phyloP scores from a whole-genome alignment of 1,140 invertebrate species.

The Aleiodes sp. region DNA sequence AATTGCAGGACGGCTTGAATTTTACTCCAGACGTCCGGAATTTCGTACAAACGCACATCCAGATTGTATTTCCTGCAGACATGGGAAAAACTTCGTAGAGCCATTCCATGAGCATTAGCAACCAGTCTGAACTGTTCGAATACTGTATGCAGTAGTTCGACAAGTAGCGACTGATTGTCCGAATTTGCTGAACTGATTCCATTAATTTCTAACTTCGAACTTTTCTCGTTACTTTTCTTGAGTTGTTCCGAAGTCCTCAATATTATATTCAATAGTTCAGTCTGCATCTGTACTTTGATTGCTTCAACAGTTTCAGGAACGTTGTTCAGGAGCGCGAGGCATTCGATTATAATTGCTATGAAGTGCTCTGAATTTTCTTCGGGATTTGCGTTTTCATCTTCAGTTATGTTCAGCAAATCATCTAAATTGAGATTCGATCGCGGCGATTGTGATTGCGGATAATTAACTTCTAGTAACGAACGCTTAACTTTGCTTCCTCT shows the following conservation, averaged over 20 bases:
- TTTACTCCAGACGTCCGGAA: constrained; percentile 88
- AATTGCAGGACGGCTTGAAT: constrained; percentile 87
- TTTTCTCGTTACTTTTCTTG: constrained; percentile 58
- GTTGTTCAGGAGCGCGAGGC: constrained; percentile 84
- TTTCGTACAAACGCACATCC: constrained; percentile 74
- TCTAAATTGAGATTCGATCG: constrained; percentile 42
- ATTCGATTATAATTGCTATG: constrained; percentile 85
- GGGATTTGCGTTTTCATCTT: constrained; percentile 74
- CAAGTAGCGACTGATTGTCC: constrained; percentile 54
- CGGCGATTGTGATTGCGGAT: not conserved
- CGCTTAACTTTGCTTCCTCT: constrained; percentile 54
- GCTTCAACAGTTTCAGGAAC: constrained; percentile 86
- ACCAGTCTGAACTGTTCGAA: constrained; percentile 81
- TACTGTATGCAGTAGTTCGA: constrained; percentile 72
- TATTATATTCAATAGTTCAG: constrained; percentile 80
- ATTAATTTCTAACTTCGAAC: constrained; percentile 19
- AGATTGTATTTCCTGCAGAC: constrained; percentile 68
- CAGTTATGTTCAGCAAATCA: constrained; percentile 65
- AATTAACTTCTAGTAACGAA: constrained; percentile 48
- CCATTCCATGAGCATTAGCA: constrained; percentile 73
- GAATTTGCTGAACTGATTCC: not conserved
- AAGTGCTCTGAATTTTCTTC: constrained; percentile 78
- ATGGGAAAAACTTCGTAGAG: constrained; percentile 72
- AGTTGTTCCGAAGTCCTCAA: constrained; percentile 80
- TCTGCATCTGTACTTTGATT: constrained; percentile 83